phyloP scores from a whole-genome alignment of 2,797 vertebrate species.

The Octomys mimax region DNA sequence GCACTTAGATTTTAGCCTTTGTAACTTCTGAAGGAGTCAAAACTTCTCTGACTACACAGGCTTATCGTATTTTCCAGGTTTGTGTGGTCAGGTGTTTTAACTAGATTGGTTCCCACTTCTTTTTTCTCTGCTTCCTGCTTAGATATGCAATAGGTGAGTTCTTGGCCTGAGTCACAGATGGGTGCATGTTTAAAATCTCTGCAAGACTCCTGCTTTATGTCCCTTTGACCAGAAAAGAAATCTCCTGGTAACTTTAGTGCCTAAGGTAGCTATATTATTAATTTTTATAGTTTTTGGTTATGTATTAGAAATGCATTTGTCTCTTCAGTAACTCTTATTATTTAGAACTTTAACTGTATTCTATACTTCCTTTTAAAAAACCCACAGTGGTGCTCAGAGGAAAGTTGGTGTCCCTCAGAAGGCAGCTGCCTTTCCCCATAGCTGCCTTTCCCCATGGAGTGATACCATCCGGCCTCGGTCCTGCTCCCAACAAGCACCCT shows the following conservation, averaged over 20 bases:
- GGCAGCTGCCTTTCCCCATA: slow-evolving; percentile 31
- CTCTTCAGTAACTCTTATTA: slow-evolving; percentile 16
- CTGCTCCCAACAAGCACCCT: not conserved
- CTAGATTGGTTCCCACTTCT: not conserved
- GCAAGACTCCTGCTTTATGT: not conserved
- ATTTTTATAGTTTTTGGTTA: slow-evolving; percentile 9
- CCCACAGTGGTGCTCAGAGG: not conserved
- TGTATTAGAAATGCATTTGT: not conserved
- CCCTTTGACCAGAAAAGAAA: slow-evolving; percentile 22
- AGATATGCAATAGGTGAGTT: not conserved
- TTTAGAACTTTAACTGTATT: not conserved
- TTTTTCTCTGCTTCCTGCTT: not conserved
- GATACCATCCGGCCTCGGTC: not conserved
- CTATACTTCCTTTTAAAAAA: not conserved
- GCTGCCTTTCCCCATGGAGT: slow-evolving; percentile 21
- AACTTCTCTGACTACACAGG: not conserved
- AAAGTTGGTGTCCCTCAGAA: not conserved
- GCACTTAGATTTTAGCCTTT: not conserved
- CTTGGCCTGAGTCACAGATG: not conserved
- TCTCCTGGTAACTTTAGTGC: not conserved
- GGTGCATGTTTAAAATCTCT: not conserved
- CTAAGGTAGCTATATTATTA: not conserved
- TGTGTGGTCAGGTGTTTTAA: not conserved
- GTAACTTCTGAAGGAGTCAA: slow-evolving; percentile 6
- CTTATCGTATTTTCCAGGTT: not conserved